Evolutionary conservation across 2,113 vertebrate genomes (phyloP).

Genomic region (Gallinago media): DNA sequence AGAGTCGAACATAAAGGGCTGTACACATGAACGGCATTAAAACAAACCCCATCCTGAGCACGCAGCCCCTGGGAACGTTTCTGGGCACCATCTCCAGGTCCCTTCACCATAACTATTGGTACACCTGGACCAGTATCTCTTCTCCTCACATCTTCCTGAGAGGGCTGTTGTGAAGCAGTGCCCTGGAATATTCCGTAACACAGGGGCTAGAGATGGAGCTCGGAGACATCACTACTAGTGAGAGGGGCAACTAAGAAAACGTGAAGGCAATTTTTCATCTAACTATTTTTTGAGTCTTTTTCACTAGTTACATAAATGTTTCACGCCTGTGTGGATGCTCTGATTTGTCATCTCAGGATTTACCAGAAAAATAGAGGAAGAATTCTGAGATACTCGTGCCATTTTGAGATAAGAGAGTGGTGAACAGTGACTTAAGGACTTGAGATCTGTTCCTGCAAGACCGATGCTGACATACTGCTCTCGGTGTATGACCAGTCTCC

Average conservation of each 20-base stretch:
- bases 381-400: rapidly evolving
- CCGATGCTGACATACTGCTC: background rate
- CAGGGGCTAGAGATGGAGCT: background rate
- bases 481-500: background rate
- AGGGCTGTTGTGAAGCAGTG: background rate
- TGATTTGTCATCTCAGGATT: background rate
- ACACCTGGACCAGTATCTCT: background rate
- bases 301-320: background rate
- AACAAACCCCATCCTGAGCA: background rate
- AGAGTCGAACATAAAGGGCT: background rate
- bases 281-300: background rate
- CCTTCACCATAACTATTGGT: background rate
- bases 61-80: background rate
- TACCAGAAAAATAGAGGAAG: background rate
- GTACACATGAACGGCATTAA: background rate
- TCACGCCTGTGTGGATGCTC: background rate
- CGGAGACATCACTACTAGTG: rapidly evolving
- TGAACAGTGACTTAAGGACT: background rate
- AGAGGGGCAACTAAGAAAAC: background rate
- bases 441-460: background rate
- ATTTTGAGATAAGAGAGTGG: background rate
- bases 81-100: background rate
- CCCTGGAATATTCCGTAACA: background rate
- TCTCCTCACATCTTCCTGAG: background rate
- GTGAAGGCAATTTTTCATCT: background rate